Evolutionary conservation across 2,113 vertebrate genomes (phyloP), one percentile per base, ranked within the genome.

Genomic region (Andinoacara biseriatus): DNA sequence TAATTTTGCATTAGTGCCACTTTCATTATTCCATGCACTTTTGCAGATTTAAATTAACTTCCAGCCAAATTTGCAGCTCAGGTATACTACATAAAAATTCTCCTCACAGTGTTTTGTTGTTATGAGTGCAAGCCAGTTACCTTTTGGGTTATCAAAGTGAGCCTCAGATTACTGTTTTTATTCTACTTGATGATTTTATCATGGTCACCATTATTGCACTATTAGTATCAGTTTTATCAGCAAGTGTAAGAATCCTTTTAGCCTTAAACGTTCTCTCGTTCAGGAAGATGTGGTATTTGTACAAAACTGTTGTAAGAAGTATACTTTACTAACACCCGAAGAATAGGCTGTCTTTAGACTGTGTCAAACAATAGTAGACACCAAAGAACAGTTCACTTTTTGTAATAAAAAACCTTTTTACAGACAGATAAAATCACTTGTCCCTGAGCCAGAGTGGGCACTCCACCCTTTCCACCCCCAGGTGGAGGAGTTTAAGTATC

Each of bases 11-110:
- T 86, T 78, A 86, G 54, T 78, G 60, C 56, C 40, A 74, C 77
- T 65, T 65, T 76, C 52, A 85, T 88, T 76, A 58, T 79, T 75
- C 10, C 0, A 11, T 76, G 65, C 57, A 52, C 33, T 80, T 60
- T 61, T 83, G 52, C 46, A 58, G 74, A 90, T 90, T 72, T 62
- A 74, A 88, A 88, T 87, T 38, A 84, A 88, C 60, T 83, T 78
- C 67, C 26, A 54, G 81, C 49, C 63, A 82, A 81, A 87, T 89
- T 65, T 90, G 74, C 61, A 77, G 63, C 24, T 58, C 38, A 35
- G 40, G 60, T 84, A 67, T 9, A 54, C 11, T 40, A 49, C 58
- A 49, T 49, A 86, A 65, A 62, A 7, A 82, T 86, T 67, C 49
- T 31, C 18, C 82, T 85, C 35, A 18, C 26, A 15, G 38, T 76